phyloP scores from a whole-genome alignment of 2,797 vertebrate genomes.

The Cyclura pinguis region DNA sequence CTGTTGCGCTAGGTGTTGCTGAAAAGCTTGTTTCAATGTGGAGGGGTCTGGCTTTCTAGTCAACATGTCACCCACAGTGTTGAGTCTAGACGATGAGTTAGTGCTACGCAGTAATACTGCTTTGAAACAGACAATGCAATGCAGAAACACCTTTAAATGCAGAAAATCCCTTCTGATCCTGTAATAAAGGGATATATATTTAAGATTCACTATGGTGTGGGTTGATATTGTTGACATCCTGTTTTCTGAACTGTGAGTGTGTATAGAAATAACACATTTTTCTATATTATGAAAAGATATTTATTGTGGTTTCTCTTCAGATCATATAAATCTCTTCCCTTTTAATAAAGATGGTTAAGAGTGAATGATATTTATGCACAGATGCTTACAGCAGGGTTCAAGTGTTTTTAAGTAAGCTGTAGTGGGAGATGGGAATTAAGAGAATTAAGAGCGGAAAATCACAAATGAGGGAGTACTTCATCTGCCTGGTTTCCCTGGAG shows the following conservation, averaged over 20 bases:
- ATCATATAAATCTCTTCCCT: too few relatives aligned
- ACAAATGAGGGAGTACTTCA: neutral
- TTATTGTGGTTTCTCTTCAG: too few relatives aligned
- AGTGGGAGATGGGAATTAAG: neutral
- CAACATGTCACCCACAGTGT: neutral
- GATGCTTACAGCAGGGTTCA: neutral
- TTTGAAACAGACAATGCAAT: neutral
- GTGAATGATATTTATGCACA: too few relatives aligned
- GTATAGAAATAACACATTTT: neutral
- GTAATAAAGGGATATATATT: neutral
- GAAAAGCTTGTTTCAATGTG: neutral
- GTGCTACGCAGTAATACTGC: neutral
- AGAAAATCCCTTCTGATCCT: neutral
- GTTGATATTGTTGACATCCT: neutral
- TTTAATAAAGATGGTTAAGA: neutral
- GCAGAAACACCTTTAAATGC: neutral
- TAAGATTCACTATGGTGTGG: neutral
- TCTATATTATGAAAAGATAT: too few relatives aligned
- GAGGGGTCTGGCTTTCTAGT: neutral
- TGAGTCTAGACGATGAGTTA: neutral
- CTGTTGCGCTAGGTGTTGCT: conserved; percentile 3
- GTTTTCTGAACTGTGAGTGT: neutral
- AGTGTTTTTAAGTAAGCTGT: neutral
- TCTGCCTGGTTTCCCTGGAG: neutral
- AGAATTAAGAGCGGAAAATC: neutral